Percentiles rank a stretch among this genome's conserved stretches.
These are phyloP conservation scores for Pachycephus smyrnensis DNA, from an alignment of 2,888 invertebrate genomes.

Conservation along the genomic window DNA sequence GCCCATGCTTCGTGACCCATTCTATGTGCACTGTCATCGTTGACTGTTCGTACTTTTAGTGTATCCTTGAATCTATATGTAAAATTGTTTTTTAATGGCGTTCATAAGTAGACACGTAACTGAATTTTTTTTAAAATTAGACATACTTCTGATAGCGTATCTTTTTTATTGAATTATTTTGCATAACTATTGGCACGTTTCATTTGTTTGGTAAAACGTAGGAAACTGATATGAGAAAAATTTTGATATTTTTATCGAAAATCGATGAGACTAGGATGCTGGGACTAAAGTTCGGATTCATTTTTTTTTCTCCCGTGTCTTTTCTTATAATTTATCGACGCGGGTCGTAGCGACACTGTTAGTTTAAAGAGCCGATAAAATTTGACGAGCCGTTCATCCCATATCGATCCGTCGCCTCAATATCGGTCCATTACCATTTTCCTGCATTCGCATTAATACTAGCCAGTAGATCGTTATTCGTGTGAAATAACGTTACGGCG, in stretches of 20 bases:
- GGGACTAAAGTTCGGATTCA: neutral
- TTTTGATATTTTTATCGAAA: too few species aligned
- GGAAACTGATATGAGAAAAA: too few species aligned
- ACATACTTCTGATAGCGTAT: neutral
- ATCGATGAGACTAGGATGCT: neutral
- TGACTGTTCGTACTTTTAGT: neutral
- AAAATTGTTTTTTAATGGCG: neutral
- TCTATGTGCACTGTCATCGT: neutral
- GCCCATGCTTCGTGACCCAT: neutral
- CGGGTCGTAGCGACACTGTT: neutral
- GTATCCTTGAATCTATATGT: neutral
- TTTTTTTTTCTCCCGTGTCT: neutral
- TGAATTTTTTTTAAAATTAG: neutral
- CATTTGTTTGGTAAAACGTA: neutral
- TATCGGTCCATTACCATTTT: neutral
- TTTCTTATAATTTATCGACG: neutral
- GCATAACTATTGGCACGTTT: neutral
- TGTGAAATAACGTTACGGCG: neutral
- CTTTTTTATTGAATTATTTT: neutral
- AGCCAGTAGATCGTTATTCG: neutral
- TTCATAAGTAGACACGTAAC: neutral
- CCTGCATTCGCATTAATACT: neutral
- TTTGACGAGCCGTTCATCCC: neutral
- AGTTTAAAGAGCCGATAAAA: neutral
- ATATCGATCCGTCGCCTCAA: neutral